phyloP scores from a whole-genome alignment of 2,113 vertebrate species.

The Centrocercus urophasianus region DNA sequence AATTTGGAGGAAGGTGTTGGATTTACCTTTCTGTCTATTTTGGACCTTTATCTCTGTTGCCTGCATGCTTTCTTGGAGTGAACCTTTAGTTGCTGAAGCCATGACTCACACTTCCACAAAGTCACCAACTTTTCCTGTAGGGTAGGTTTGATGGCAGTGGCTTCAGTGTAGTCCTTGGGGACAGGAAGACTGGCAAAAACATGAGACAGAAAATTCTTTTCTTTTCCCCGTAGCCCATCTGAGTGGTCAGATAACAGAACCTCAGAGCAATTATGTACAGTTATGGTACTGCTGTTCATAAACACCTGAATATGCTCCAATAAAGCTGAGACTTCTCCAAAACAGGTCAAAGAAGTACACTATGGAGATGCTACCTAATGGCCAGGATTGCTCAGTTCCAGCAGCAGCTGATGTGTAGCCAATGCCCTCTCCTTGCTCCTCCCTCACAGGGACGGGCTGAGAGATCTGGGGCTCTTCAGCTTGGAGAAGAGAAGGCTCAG shows the following conservation, averaged over 20 bases:
- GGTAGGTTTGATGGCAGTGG: background rate
- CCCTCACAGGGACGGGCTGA: no score
- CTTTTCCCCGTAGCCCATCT: background rate
- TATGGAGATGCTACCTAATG: background rate
- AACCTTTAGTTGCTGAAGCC: background rate
- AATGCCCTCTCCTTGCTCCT: background rate
- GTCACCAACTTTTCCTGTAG: background rate
- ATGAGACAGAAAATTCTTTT: background rate
- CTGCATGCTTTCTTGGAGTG: background rate
- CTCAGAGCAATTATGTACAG: rapidly evolving
- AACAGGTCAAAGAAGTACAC: background rate
- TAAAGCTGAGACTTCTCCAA: background rate
- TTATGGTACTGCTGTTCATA: rapidly evolving
- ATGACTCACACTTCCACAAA: background rate
- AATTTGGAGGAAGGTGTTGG: background rate
- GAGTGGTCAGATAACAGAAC: background rate
- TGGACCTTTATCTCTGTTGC: background rate
- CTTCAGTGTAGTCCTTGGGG: background rate
- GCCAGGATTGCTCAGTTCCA: rapidly evolving
- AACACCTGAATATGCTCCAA: background rate
- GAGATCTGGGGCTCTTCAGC: no score
- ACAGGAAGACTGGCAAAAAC: background rate
- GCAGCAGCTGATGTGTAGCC: background rate
- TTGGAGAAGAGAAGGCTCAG: no score
- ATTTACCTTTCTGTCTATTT: rapidly evolving